Conservation (phyloP, 2,113 vertebrate genomes). For the Lamprologus ornatipinnis region DNA sequence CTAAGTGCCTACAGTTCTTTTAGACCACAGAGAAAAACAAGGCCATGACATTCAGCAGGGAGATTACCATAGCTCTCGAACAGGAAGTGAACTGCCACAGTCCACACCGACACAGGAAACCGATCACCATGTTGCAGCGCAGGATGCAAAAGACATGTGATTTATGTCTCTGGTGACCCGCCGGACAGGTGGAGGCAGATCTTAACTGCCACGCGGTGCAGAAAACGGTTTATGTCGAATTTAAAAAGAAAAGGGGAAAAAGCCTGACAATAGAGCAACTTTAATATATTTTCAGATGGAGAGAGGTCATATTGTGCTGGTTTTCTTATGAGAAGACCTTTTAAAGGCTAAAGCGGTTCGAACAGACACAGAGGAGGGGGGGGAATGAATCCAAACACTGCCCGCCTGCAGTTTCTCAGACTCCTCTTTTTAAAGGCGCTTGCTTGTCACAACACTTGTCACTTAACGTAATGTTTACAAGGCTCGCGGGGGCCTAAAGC, state of each 20-base stretch:
- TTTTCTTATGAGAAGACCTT: conserved; percentile 39
- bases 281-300: conserved; percentile 29
- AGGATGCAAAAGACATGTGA: conserved; percentile 37
- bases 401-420: conserved; percentile 49
- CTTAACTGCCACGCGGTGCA: conserved; percentile 4
- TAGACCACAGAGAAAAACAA: conserved; percentile 62
- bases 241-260: not conserved
- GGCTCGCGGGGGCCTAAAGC: conserved; percentile 14
- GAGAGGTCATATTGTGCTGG: not conserved
- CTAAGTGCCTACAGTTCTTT: conserved; percentile 59
- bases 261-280: not conserved
- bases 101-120: conserved; percentile 61
- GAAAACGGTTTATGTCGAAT: not conserved
- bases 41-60: conserved; percentile 62
- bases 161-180: conserved; percentile 34
- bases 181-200: conserved; percentile 34
- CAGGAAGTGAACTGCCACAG: conserved; percentile 62
- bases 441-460: conserved; percentile 61
- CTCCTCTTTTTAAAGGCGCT: conserved; percentile 48
- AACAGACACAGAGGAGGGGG: conserved; percentile 1
- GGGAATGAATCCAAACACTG: conserved; percentile 48
- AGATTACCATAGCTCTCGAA: conserved; percentile 57
- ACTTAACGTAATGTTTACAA: conserved; percentile 65
- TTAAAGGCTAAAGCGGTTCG: conserved; percentile 45
- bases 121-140: conserved; percentile 44